Evolutionary conservation across 2,797 vertebrate genomes (phyloP), one percentile per base, ranked within the genome.

Genomic region (Petrocephalus schoutedeni): DNA sequence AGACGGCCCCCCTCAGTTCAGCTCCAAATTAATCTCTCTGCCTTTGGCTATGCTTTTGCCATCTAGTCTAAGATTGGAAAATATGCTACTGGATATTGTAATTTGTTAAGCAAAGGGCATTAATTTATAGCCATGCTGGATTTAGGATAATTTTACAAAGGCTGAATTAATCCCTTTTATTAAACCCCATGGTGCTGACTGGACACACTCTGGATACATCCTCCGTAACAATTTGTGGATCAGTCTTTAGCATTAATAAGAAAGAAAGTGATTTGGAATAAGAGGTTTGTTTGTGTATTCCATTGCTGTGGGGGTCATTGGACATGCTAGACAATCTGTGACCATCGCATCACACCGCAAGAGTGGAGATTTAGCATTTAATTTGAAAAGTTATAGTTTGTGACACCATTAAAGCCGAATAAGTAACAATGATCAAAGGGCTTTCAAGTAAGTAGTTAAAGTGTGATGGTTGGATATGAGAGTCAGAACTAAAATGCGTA

Each of bases 101-200:
- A 82, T 87, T 80, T 87, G 71, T 58, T 80, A 87, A 80, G 32
- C 56, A 45, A 74, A 71, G 23, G 86, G 64, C 64, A 80, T 87
- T 82, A 56, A 82, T 45, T 87, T 80, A 87, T 87, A 87, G 54
- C 32, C 87, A 82, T 87, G 10, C 87, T 82, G 87, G 53, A 87
- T 87, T 87, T 74, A 5, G 53, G 74, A 56, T 87, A 87, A 80
- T 77, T 41, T 80, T 77, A 87, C 87, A 87, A 87, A 87, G 67
- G 87, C 87, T 77, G 53, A 28, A 87, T 77, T 87, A 77, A 87
- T 87, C 54, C 53, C 32, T 87, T 49, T 82, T 87, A 57, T 87
- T 87, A 87, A 87, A 53, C 32, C 56, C 67, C 58, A 14, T 7
- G 54, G 36, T 82, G 51, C 67, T 77, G 53, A 87, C 49, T 87